Evolutionary conservation across 2,888 invertebrate genomes (phyloP).

Genomic region (Troides oblongomaculatus): DNA sequence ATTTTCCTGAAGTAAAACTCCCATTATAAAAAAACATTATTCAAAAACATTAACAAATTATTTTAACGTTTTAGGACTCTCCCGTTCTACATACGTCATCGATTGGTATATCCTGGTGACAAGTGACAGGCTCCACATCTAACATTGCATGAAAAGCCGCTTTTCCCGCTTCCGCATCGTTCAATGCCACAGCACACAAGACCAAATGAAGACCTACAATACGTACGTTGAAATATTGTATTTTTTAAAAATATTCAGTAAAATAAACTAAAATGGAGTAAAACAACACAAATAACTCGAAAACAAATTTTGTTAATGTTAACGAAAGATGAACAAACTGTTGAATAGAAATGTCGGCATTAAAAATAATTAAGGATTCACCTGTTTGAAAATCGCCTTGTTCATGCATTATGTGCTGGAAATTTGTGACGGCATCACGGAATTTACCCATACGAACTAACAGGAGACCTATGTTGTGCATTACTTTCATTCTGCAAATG

Average conservation of each 20-base stretch:
- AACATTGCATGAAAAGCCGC: slow-evolving; percentile 93
- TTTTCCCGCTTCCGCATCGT: slow-evolving; percentile 95
- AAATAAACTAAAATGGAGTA: too few relatives aligned
- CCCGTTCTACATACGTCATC: slow-evolving; percentile 56
- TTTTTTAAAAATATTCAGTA: too few relatives aligned
- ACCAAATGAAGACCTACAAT: slow-evolving; percentile 90
- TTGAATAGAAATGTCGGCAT: too few relatives aligned
- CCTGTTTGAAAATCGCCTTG: slow-evolving; percentile 92
- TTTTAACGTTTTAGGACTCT: too few relatives aligned
- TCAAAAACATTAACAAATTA: background rate
- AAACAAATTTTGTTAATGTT: too few relatives aligned
- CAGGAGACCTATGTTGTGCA: slow-evolving; percentile 97
- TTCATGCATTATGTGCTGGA: slow-evolving; percentile 99
- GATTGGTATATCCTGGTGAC: slow-evolving; percentile 68
- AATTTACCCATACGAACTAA: slow-evolving; percentile 98
- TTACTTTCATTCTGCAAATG: slow-evolving; percentile 90
- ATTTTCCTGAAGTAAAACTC: slow-evolving; percentile 51
- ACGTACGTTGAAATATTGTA: background rate
- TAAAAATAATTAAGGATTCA: slow-evolving; percentile 28
- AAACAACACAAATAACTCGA: too few relatives aligned
- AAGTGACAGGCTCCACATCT: slow-evolving; percentile 85
- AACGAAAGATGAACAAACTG: too few relatives aligned
- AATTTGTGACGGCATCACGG: slow-evolving; percentile 96
- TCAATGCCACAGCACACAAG: slow-evolving; percentile 92
- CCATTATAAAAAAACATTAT: background rate